Evolutionary conservation across 2,113 vertebrate genomes (phyloP), one percentile per base, ranked within the genome.

Genomic region (Okapia johnstoni): DNA sequence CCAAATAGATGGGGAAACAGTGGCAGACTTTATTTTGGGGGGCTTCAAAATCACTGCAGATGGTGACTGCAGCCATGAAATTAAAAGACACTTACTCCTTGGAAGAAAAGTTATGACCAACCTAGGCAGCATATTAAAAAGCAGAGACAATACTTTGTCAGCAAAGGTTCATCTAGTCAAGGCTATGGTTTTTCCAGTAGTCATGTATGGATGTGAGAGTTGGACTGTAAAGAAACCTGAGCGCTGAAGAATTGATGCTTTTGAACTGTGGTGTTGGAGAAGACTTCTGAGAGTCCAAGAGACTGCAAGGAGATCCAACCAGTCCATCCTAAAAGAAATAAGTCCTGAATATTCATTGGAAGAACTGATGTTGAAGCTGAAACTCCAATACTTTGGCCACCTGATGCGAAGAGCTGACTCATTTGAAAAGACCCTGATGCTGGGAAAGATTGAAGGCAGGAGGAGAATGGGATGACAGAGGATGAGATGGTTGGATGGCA

Each of bases 211-310:
- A 63, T 8, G 30, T 63, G 30, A 63, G 3, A 63, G 61, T 63
- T 63, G 60, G 30, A 63, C 30, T 33, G 3, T 63, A 0, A 63
- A 17, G 30, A 63, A 63, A 17, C 14, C 7, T 63, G 61, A 63
- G 7, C 0, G 0, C 12, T 0, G 0, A 63, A 63, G 61, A 63
- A 63, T 33, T 63, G 61, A 33, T 33, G 15, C 3, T 33, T 63
- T 63, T 63, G 30, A 63, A 33, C 61, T 63, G 6, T 63, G 30
- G 30, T 63, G 52, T 33, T 63, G 7, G 61, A 63, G 30, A n/a
- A 63, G 61, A 63, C 15, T 63, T 1, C 33, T 63, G 30, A 63
- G 61, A 63, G 30, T 63, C 61, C 61, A 15, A 33, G 33, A 30
- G 61, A n/a, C 61, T 63, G 61, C 61, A 33, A 66, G 33, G 61